A percentile compares a stretch with the other conserved stretches of the same genome.
These are phyloP conservation scores for Tapirus terrestris DNA, from an alignment of 2,113 vertebrate genomes.

Conservation along the genomic window DNA sequence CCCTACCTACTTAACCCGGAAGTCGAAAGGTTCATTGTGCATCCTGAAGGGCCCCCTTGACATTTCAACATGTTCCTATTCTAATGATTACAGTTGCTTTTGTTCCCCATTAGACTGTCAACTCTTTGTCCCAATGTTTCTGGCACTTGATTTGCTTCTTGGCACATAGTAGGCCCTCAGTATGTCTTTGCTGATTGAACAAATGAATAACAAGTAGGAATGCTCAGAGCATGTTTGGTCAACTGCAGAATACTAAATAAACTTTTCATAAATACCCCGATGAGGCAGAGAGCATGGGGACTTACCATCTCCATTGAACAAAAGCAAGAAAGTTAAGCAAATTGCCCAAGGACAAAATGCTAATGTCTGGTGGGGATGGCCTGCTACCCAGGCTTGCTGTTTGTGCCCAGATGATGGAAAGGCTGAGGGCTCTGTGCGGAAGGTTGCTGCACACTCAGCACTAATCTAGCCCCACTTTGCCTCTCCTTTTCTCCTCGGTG, in stretches of 20 bases:
- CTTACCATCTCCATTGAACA: neutral
- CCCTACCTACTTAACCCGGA: rapidly evolving
- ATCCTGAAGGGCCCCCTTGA: rapidly evolving
- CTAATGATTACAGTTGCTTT: rapidly evolving
- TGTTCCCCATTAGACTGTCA: rapidly evolving
- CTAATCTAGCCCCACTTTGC: rapidly evolving
- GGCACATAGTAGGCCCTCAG: neutral
- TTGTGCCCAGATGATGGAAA: rapidly evolving
- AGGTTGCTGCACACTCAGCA: rapidly evolving
- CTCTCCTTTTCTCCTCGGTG: rapidly evolving
- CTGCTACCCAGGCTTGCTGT: rapidly evolving
- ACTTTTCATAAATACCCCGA: neutral
- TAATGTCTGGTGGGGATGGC: rapidly evolving
- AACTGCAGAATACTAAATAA: neutral
- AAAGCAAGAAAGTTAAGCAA: neutral
- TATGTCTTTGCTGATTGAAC: neutral
- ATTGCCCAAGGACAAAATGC: neutral
- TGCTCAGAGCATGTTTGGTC: neutral
- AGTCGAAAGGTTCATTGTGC: neutral
- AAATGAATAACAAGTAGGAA: neutral
- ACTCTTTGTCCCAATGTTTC: neutral
- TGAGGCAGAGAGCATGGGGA: neutral
- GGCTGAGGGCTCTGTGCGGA: rapidly evolving
- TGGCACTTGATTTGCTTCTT: neutral
- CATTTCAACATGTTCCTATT: rapidly evolving